These are phyloP conservation scores for Schizothorax lantsangensis DNA, from an alignment of 2,797 vertebrate species.

Conservation along the genomic window DNA sequence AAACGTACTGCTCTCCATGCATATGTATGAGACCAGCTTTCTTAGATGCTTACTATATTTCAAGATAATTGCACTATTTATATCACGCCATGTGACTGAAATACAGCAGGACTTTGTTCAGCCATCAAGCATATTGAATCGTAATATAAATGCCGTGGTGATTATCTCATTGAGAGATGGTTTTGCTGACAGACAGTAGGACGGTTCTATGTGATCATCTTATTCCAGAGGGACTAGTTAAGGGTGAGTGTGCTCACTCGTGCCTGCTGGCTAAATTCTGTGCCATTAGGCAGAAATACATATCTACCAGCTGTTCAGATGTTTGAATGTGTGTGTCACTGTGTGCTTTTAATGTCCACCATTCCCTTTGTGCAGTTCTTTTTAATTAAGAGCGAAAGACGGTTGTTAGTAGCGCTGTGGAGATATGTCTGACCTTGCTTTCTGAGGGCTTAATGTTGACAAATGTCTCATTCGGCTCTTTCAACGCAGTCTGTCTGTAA, in stretches of 20 bases:
- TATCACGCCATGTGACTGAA: slow-evolving; percentile 31
- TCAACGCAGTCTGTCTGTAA: slow-evolving; percentile 40
- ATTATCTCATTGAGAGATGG: slow-evolving; percentile 54
- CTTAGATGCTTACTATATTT: slow-evolving; percentile 3
- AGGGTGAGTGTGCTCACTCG: slow-evolving; percentile 43
- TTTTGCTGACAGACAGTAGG: slow-evolving; percentile 55
- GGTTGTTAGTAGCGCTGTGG: slow-evolving; percentile 48
- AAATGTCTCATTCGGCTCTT: slow-evolving; percentile 60
- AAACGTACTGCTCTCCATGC: neutral
- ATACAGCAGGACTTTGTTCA: slow-evolving; percentile 39
- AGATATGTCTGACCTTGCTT: slow-evolving; percentile 60
- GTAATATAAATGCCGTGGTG: slow-evolving; percentile 50
- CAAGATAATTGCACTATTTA: slow-evolving; percentile 35
- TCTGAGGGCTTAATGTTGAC: slow-evolving; percentile 63
- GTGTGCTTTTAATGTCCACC: slow-evolving; percentile 55
- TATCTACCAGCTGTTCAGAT: slow-evolving; percentile 65
- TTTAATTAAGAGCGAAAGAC: slow-evolving; percentile 62
- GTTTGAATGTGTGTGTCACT: slow-evolving; percentile 59
- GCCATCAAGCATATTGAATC: slow-evolving; percentile 50
- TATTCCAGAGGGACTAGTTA: slow-evolving; percentile 60
- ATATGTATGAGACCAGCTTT: slow-evolving; percentile 30
- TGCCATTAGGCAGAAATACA: slow-evolving; percentile 63
- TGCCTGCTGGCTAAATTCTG: slow-evolving; percentile 60
- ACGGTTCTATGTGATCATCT: slow-evolving; percentile 57
- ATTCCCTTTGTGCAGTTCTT: slow-evolving; percentile 59